A percentile compares a stretch with the other conserved stretches of the same genome.
Conservation (phyloP, 1,140 invertebrate genomes). For the Tribolium madens region DNA sequence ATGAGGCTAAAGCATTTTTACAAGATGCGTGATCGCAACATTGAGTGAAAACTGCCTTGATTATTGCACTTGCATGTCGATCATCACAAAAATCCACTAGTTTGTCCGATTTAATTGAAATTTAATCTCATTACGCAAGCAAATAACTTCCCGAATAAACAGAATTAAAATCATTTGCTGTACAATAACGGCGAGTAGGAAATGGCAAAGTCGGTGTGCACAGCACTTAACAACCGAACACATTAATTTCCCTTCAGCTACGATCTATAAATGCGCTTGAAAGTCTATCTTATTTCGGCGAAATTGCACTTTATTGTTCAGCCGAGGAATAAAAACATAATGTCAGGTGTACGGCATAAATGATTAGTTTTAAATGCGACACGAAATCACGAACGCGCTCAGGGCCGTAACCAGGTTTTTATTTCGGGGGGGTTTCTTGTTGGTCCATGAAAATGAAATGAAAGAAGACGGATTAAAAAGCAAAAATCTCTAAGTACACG, state of each 20-base stretch:
- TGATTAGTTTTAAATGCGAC: too few species aligned
- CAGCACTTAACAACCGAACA: slow-evolving; percentile 15
- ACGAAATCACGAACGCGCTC: too few species aligned
- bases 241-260: slow-evolving; percentile 33
- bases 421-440: too few species aligned
- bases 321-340: background rate
- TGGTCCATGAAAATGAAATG: too few species aligned
- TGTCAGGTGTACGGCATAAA: too few species aligned
- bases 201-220: slow-evolving; percentile 24
- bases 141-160: slow-evolving; percentile 12
- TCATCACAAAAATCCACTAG: too few species aligned
- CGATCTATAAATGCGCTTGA: slow-evolving; percentile 8
- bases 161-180: slow-evolving; percentile 26
- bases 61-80: slow-evolving; percentile 40
- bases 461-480: too few species aligned
- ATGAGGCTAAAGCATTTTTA: slow-evolving; percentile 27
- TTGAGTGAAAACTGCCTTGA: slow-evolving; percentile 30
- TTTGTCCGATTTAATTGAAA: slow-evolving; percentile 12
- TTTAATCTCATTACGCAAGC: slow-evolving; percentile 19
- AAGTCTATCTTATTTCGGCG: slow-evolving; percentile 6
- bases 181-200: slow-evolving; percentile 15
- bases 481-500: too few species aligned
- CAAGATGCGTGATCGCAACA: slow-evolving; percentile 1
- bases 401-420: too few species aligned
- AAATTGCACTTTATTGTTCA: background rate